A percentile compares a stretch with the other conserved stretches of the same genome.
These are phyloP conservation scores for Ceyx melanurus DNA, from an alignment of 2,113 vertebrate species.

Conservation along the genomic window DNA sequence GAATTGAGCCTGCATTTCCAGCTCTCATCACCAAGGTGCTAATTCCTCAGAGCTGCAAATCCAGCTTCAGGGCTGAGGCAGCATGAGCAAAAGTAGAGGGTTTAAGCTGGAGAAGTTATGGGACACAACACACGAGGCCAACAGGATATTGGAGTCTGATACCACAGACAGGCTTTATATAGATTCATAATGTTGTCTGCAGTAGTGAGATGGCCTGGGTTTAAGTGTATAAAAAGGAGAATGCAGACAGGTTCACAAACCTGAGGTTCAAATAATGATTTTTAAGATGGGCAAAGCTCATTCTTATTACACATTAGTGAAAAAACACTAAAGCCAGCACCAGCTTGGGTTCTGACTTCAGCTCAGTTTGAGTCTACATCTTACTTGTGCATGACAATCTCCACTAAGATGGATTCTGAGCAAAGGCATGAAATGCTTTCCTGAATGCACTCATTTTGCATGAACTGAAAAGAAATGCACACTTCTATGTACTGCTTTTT, in stretches of 20 bases:
- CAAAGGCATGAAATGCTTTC: not conserved
- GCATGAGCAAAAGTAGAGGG: accelerated
- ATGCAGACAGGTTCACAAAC: not conserved
- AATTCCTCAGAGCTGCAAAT: not conserved
- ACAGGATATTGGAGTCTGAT: not conserved
- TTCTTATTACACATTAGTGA: too few relatives aligned
- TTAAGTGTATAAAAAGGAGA: not conserved
- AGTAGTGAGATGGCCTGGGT: not conserved
- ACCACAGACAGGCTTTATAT: not conserved
- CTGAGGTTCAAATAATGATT: not conserved
- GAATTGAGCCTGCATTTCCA: not conserved
- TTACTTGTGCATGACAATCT: not conserved
- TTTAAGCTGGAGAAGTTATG: not conserved
- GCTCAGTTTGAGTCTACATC: not conserved
- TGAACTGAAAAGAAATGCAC: not conserved
- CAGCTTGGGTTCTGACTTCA: not conserved
- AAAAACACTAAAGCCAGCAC: not conserved
- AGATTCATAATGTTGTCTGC: not conserved
- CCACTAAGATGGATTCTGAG: not conserved
- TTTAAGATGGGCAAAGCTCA: not conserved
- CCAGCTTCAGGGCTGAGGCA: not conserved
- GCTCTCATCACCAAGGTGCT: not conserved
- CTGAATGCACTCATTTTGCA: not conserved
- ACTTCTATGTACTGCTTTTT: not conserved
- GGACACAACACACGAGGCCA: not conserved